Evolutionary conservation across 2,113 vertebrate genomes (phyloP).

Genomic region (Vimba vimba): DNA sequence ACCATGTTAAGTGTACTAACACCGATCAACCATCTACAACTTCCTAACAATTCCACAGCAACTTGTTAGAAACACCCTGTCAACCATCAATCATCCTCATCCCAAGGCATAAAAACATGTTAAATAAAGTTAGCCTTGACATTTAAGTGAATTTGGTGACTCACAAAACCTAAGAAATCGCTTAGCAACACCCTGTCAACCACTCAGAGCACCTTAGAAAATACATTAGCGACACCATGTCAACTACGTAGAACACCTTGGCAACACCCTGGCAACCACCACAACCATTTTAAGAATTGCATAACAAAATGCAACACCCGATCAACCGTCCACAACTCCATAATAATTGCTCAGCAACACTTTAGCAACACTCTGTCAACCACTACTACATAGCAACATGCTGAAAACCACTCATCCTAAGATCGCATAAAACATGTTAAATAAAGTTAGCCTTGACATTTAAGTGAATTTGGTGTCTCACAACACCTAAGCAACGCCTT

Average conservation of each 20-base stretch:
- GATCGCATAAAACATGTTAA: too few relatives aligned
- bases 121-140: background rate
- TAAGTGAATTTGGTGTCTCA: background rate
- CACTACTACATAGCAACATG: background rate
- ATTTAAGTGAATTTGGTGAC: background rate
- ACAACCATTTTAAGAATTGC: too few relatives aligned
- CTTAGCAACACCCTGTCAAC: background rate
- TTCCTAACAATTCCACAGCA: background rate
- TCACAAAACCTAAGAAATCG: background rate
- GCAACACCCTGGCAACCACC: background rate
- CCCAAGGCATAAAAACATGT: too few relatives aligned
- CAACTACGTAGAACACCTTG: background rate
- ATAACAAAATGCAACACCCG: background rate
- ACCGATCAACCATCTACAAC: background rate
- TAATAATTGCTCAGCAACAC: background rate
- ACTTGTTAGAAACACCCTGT: background rate
- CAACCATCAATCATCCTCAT: too few relatives aligned
- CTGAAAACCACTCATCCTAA: background rate
- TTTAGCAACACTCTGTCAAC: background rate
- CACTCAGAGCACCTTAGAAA: background rate
- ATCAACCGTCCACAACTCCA: background rate
- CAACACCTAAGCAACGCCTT: background rate
- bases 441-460: background rate
- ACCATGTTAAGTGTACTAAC: background rate
- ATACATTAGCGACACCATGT: background rate